Evolutionary conservation across 2,888 invertebrate species (phyloP).

Genomic region (Cephus pulcher): DNA sequence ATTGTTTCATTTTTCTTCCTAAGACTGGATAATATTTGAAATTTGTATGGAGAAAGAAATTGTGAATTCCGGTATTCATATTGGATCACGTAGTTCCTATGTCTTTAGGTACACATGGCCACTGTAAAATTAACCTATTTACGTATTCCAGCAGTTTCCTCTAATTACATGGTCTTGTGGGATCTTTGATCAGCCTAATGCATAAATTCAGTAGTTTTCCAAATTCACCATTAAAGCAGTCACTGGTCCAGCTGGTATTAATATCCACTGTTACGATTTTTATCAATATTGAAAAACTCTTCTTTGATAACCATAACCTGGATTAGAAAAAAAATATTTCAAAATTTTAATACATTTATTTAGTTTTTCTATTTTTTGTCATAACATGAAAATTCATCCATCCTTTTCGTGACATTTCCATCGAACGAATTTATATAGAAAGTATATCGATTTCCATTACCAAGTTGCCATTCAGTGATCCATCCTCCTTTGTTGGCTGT

Average conservation of each 20-base stretch:
- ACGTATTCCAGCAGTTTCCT: neutral
- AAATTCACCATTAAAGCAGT: neutral
- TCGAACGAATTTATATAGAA: neutral
- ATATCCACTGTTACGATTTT: neutral
- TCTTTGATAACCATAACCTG: neutral
- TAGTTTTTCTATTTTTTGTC: neutral
- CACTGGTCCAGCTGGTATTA: neutral
- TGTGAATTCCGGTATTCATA: neutral
- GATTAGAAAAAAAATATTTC: too few relatives aligned
- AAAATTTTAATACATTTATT: neutral
- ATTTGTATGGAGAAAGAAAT: neutral
- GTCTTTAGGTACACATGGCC: neutral
- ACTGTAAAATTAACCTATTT: neutral
- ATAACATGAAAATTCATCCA: neutral
- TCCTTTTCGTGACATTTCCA: neutral
- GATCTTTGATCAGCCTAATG: neutral
- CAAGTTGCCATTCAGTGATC: neutral
- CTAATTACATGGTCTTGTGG: neutral
- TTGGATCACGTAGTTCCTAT: neutral
- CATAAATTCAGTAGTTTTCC: neutral
- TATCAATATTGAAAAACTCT: neutral
- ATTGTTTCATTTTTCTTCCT: neutral
- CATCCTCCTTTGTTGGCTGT: neutral
- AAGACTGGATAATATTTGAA: neutral
- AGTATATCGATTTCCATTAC: neutral